Evolutionary conservation across 2,113 vertebrate species (phyloP).

Genomic region (Mirza zaza): DNA sequence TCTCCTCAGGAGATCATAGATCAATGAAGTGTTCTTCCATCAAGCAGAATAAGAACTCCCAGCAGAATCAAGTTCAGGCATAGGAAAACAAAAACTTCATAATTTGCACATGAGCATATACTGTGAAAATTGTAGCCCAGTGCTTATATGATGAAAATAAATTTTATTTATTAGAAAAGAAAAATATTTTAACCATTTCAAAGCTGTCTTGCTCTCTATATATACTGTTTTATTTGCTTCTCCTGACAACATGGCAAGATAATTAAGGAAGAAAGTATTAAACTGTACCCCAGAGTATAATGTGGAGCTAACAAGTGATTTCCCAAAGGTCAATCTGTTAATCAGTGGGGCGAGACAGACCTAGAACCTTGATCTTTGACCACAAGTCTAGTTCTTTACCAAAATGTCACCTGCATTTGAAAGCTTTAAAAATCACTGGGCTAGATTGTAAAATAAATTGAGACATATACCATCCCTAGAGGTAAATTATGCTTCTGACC

Average conservation of each 20-base stretch:
- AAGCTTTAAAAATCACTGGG: slow-evolving; percentile 44
- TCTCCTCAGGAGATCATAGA: background rate
- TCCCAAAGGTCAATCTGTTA: background rate
- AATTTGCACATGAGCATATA: background rate
- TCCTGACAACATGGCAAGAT: background rate
- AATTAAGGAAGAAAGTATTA: background rate
- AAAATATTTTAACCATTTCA: background rate
- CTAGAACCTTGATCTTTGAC: slow-evolving; percentile 65
- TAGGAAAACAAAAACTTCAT: background rate
- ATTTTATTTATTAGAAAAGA: background rate
- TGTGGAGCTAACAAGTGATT: slow-evolving; percentile 5
- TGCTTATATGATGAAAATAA: background rate
- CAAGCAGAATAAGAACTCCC: background rate
- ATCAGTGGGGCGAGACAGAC: slow-evolving; percentile 1
- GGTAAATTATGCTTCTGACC: slow-evolving; percentile 48
- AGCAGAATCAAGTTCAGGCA: background rate
- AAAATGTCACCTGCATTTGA: slow-evolving; percentile 49
- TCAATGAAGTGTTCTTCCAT: background rate
- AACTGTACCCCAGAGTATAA: background rate
- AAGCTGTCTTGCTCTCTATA: background rate
- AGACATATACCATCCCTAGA: slow-evolving; percentile 49
- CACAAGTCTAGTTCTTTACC: slow-evolving; percentile 23
- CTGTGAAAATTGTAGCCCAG: background rate
- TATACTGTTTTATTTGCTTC: background rate
- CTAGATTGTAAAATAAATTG: slow-evolving; percentile 63